Base-by-base conservation (phyloP, 2,797 vertebrate species). In the Chrysocyon brachyurus region DNA sequence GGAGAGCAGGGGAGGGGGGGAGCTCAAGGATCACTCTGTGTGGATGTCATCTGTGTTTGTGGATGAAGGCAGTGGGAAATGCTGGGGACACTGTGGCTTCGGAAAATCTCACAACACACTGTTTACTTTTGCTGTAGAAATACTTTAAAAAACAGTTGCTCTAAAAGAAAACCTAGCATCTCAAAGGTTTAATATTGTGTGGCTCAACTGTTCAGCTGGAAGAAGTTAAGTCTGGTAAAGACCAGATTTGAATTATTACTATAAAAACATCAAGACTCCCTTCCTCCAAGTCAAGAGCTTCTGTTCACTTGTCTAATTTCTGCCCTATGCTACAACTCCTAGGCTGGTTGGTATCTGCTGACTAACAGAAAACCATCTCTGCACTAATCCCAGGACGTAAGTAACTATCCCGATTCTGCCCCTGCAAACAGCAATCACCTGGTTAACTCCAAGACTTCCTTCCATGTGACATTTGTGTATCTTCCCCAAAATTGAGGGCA, bases 161-260 rank as follows among this genome's bases (percentile, higher is more conserved):
- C 93, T 81, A 40, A 56, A 96, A 89, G 63, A 92, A 94, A 89
- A 73, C n/a, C 33, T 57, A 78, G 61, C 87, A 59, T 59, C 24
- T 91, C 46, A 78, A 87, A 22, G 14, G 11, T 68, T 92, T 64
- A 77, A 52, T 31, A 49, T 33, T 9, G 28, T 52, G 46, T 40
- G 72, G 40, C 12, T 56, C 70, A 75, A 66, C 59, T 52, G 70
- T 52, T 70, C 70, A 72, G 21, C 46, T n/a, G 64, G n/a, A 82
- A 24, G 7, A 85, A 52, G 15, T 73, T 36, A 75, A 11, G 21
- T 52, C 12, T 28, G 49, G 54, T 78, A 84, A 22, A n/a, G 78
- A 78, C 15, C 33, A 64, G 63, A 57, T 33, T 0, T 64, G 85
- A 90, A 56, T 26, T 33, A 26, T 56, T 36, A 19, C 28, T 31